Conservation (phyloP, 2,888 invertebrate species). For the Conomelus anceps region DNA sequence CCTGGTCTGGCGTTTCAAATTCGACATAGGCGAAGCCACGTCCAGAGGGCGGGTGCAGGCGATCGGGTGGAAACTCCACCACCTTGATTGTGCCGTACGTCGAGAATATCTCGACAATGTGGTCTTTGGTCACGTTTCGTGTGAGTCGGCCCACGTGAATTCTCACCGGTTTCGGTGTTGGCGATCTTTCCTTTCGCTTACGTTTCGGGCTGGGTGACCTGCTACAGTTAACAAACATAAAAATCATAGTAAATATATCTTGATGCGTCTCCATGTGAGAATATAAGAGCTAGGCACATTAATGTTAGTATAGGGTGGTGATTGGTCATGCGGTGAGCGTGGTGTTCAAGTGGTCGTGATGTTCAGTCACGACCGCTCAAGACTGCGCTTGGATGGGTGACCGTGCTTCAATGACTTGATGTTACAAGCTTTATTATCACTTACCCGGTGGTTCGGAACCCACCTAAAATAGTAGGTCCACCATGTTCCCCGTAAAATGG, state of each 20-base stretch:
- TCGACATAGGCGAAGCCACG: conserved; percentile 94
- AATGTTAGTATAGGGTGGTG: too few relatives aligned
- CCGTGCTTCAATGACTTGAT: too few relatives aligned
- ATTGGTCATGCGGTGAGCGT: too few relatives aligned
- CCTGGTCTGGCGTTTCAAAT: conserved; percentile 87
- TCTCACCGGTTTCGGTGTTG: conserved; percentile 83
- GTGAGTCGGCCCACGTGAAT: conserved; percentile 92
- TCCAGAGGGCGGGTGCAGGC: conserved; percentile 80
- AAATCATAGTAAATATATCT: neutral
- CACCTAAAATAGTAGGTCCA: too few relatives aligned
- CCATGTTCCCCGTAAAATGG: too few relatives aligned
- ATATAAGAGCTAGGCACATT: too few relatives aligned
- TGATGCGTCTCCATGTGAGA: too few relatives aligned
- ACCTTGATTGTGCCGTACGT: conserved; percentile 77
- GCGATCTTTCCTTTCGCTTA: conserved; percentile 72
- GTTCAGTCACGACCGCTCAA: too few relatives aligned
- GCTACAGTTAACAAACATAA: neutral
- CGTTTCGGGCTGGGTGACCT: conserved; percentile 58
- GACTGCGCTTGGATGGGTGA: too few relatives aligned
- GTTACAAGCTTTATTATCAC: too few relatives aligned
- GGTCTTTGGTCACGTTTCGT: conserved; percentile 85
- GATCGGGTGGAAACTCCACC: conserved; percentile 84
- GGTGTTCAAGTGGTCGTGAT: too few relatives aligned
- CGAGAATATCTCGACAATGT: conserved; percentile 86
- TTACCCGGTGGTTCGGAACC: too few relatives aligned